Evolutionary conservation across 35 echinoderm and acorn worm species (phyloP), one percentile per base, ranked within the genome.

Genomic region (Strongylocentrotus purpuratus): DNA sequence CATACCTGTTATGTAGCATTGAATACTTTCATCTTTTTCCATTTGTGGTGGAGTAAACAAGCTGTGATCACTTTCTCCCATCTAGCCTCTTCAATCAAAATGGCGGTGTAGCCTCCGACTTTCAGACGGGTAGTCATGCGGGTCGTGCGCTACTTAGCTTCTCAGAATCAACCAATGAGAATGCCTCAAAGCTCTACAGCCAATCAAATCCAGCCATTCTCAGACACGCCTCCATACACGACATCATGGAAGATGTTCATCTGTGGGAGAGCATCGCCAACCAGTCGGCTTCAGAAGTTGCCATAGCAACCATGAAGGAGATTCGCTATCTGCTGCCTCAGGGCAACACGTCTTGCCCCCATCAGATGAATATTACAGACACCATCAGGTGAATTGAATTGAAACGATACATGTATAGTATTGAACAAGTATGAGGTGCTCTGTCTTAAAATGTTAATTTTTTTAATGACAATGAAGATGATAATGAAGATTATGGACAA

Each of bases 121-220:
- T 61, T 85, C 15, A 88, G 20, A 78, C 93, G 7, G 32, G 47
- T 31, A 94, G 85, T 45, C 96, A 96, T 35, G 58, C 45, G 28
- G 95, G 95, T 17, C 45, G 96, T 90, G 96, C 96, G 9, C 94
- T 96, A 8, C 87, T 96, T 2, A 28, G 94, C 48, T 96, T 94
- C 87, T 94, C 96, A 0, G 86, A 94, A 28, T 28, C 22, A 32
- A 12, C 96, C 31, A 20, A 31, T 32, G 33, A 93, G 46, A 91
- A 91, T 35, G 46, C 89, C 17, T 58, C 91, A 6, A 13, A 25
- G 48, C 33, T 89, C 45, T 58, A 93, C 48, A 31, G 91, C 48
- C 46, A 93, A 17, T 93, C 91, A 4, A 46, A 89, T 41, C 65
- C 18, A 28, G 20, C 65, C 65, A 78, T 78, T 9, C 45, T 31